Conservation (phyloP, 2,888 invertebrate genomes). For the Dynastes hyllus region DNA sequence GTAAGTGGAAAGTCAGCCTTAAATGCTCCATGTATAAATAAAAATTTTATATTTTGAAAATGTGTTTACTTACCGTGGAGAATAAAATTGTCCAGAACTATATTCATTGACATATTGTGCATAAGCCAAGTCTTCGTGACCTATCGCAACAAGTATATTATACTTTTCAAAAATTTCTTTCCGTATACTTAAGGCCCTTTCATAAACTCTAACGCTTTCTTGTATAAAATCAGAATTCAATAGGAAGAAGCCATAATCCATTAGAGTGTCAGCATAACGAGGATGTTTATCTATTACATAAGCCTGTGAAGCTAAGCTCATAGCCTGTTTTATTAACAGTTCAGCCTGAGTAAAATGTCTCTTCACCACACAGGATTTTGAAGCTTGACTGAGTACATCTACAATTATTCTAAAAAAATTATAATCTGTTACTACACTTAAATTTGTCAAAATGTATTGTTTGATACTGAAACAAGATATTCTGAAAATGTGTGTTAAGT, state of each 20-base stretch:
- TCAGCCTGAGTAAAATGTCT: slow-evolving; percentile 88
- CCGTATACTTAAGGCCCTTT: slow-evolving; percentile 84
- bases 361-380: slow-evolving; percentile 93
- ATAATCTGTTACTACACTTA: slow-evolving; percentile 5
- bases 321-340: slow-evolving; percentile 87
- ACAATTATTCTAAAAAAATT: slow-evolving; percentile 76
- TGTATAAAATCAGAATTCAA: slow-evolving; percentile 90
- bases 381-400: slow-evolving; percentile 89
- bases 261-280: slow-evolving; percentile 87
- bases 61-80: slow-evolving; percentile 76
- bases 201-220: slow-evolving; percentile 89
- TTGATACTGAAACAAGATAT: slow-evolving; percentile 21
- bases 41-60: no score
- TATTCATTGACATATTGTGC: slow-evolving; percentile 95
- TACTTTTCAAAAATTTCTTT: slow-evolving; percentile 86
- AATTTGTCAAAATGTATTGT: slow-evolving; percentile 17
- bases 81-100: slow-evolving; percentile 88
- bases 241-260: slow-evolving; percentile 93
- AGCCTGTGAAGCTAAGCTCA: slow-evolving; percentile 78
- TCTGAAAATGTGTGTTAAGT: neutral
- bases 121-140: slow-evolving; percentile 94
- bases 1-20: no score
- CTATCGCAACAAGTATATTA: slow-evolving; percentile 91
- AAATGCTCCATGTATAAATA: no score
- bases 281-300: slow-evolving; percentile 81